Evolutionary conservation across 2,888 invertebrate species (phyloP), one percentile per base, ranked within the genome.

Genomic region (Trisateles emortualis): DNA sequence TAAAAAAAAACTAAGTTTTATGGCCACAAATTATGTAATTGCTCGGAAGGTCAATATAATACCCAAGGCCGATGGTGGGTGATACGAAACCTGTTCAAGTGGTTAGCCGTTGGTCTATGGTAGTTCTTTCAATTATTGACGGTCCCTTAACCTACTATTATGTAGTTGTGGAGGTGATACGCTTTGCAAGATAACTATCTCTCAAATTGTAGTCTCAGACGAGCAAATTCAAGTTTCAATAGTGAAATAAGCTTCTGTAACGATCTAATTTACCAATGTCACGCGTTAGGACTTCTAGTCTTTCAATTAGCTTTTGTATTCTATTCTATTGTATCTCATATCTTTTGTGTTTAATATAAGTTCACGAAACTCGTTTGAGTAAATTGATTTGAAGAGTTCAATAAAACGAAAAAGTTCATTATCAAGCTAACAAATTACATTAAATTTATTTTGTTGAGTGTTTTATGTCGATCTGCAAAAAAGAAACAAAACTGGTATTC

Each of bases 1-100:
- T 74, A 70, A 74, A 76, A 74, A 76, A 76, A 73, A 74, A 70
- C 59, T 60, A 65, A 68, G 62, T 74, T 79, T 72, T 82, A 78
- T 76, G 71, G 59, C 73, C 66, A 72, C 66, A 74, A 79, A 81
- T 85, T 84, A 84, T 82, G 72, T 84, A 83, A 84, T 83, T 80
- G 75, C 69, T 79, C 70, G 72, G 78, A 83, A 86, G 85, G 85
- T 84, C 81, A 82, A 78, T 74, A 76, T 64, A 74, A 78, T 72
- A 52, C 59, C 75, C 83, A 88, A 87, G 86, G 86, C 72, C 78
- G 79, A 68, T 72, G 68, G 78, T 80, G 72, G 76, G 70, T 78
- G 79, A 78, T 72, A 76, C 64, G 62, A 77, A 82, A 84, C 84
- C 80, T 76, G 82, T 80, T 80, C 62, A 75, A 70, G 70, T 76